Evolutionary conservation across 2,113 vertebrate species (phyloP).

Genomic region (Gorilla gorilla): DNA sequence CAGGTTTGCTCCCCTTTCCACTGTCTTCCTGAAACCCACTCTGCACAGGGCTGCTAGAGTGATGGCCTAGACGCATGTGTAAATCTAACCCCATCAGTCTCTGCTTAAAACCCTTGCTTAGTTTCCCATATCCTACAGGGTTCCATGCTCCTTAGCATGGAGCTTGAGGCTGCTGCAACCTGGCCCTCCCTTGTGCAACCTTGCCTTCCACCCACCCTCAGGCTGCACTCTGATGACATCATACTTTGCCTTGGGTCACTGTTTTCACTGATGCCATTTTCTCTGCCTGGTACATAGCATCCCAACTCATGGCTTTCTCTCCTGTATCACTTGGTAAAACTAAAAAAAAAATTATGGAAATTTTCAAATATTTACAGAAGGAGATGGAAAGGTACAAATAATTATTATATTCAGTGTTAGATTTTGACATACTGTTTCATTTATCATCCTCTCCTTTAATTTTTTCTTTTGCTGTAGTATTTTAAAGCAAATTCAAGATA

Average conservation of each 20-base stretch:
- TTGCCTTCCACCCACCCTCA: not conserved
- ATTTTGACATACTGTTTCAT: not conserved
- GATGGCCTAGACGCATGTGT: not conserved
- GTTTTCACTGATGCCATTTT: not conserved
- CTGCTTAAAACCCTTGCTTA: not conserved
- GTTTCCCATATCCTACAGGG: not conserved
- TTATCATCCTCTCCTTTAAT: not conserved
- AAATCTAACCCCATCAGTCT: not conserved
- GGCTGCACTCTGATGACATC: not conserved
- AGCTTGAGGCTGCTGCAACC: not conserved
- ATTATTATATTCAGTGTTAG: not conserved
- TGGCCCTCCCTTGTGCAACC: not conserved
- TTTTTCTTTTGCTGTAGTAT: not conserved
- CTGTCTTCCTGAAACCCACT: not conserved
- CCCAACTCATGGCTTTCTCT: not conserved
- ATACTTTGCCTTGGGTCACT: not conserved
- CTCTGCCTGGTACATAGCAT: not conserved
- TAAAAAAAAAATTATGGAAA: not conserved
- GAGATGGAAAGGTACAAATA: not conserved
- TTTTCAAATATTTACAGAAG: not conserved
- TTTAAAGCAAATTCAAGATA: conserved; percentile 23
- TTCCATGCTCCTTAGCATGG: not conserved
- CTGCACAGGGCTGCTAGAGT: not conserved
- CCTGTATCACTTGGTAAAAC: not conserved
- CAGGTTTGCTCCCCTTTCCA: not conserved